Conservation (phyloP, 2,113 vertebrate genomes). For the Raja brachyura region DNA sequence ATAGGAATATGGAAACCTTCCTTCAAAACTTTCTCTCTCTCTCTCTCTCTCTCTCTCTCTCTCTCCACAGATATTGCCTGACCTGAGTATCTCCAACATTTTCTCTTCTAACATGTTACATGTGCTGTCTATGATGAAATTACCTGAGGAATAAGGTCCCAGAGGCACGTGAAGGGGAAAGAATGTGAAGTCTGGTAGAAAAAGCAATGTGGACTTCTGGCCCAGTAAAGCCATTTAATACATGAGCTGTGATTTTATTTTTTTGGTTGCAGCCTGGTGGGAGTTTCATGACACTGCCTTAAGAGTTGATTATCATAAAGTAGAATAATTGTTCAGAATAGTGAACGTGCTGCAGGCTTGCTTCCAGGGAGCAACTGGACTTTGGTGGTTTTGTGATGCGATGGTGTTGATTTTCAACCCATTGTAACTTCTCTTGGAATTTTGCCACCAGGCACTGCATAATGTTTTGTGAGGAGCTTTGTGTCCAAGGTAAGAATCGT, state of each 20-base stretch:
- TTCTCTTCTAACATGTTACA: no score
- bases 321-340: no score
- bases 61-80: no score
- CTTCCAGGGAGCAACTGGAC: not conserved
- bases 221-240: not conserved
- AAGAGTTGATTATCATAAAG: no score
- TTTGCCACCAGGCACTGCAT: not conserved
- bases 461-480: not conserved
- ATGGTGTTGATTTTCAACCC: not conserved
- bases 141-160: not conserved
- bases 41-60: no score
- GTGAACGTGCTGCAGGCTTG: no score
- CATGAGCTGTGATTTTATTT: not conserved
- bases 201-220: not conserved
- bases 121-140: not conserved
- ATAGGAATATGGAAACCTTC: no score
- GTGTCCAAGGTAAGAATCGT: not conserved
- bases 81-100: no score
- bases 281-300: no score
- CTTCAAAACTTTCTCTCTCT: no score
- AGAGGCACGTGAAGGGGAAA: not conserved
- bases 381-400: not conserved
- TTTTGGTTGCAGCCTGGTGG: no score
- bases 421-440: conserved; percentile 2
- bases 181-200: not conserved